A percentile compares a stretch with the other conserved stretches of the same genome.
These are phyloP conservation scores for Nebria brevicollis DNA, from an alignment of 2,888 invertebrate genomes.

Conservation along the genomic window DNA sequence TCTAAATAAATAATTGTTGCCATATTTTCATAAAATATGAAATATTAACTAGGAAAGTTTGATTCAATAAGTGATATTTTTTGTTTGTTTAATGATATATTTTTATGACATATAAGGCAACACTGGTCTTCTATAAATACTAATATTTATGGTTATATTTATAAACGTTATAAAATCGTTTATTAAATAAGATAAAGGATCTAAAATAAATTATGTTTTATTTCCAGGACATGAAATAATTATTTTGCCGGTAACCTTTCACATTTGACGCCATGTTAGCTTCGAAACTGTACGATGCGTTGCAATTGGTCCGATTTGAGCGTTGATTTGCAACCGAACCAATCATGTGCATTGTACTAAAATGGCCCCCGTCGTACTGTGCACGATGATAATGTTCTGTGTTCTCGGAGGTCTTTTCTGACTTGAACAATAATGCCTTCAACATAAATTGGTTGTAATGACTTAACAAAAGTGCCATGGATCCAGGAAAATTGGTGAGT, in stretches of 20 bases:
- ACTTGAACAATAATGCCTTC: conserved; percentile 46
- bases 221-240: neutral
- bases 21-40: neutral
- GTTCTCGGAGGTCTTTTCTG: conserved; percentile 41
- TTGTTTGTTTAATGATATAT: neutral
- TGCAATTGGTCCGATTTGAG: conserved; percentile 25
- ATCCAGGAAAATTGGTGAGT: conserved; percentile 45
- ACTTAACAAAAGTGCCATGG: conserved; percentile 47
- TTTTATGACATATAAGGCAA: neutral
- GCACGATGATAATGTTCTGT: conserved; percentile 42
- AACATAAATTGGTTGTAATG: conserved; percentile 44
- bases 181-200: neutral
- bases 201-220: neutral
- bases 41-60: neutral
- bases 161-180: neutral
- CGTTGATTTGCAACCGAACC: conserved; percentile 30
- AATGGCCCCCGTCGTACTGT: conserved; percentile 44
- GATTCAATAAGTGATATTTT: neutral
- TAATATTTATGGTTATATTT: too few relatives aligned
- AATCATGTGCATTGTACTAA: conserved; percentile 27
- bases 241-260: conserved; percentile 45
- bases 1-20: too few relatives aligned
- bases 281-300: conserved; percentile 12
- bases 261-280: conserved; percentile 30
- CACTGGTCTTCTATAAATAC: neutral